Evolutionary conservation across 2,113 vertebrate genomes (phyloP), one percentile per base, ranked within the genome.

Genomic region (Mus pahari): DNA sequence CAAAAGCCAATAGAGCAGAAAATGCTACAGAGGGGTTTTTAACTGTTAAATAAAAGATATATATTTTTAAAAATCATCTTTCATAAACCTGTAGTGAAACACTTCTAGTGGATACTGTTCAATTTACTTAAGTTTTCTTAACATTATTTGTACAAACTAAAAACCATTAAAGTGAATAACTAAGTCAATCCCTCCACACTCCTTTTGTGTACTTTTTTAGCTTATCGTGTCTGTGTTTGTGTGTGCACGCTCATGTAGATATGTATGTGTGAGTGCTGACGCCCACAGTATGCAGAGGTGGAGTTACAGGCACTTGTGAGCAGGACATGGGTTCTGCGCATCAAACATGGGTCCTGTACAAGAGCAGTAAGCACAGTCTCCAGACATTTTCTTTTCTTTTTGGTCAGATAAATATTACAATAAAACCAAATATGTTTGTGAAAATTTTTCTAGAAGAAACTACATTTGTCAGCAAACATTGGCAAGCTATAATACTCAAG

Each of bases 101-200:
- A 92, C 82, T 78, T 91, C 79, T 86, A 82, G 10, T n/a, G 42
- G 14, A 64, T 79, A 70, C 89, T 86, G 45, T 17, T 90, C 28
- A 94, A 86, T 82, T 94, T 90, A 90, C 75, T 95, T 66, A 81
- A 58, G 14, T 88, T 95, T 89, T 79, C 42, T 92, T 53, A 91
- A 91, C 62, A 55, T 36, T 93, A 82, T 94, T 92, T 95, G 50
- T n/a, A 71, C 3, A 96, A 74, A 96, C 70, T 75, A 55, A 71
- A 95, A 94, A 53, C 48, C 90, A 90, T 89, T 96, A 83, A 96
- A 95, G 87, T 58, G 95, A 96, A 96, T 50, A 86, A 62, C 60
- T 91, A 92, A 93, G 93, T 17, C 50, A 79, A 55, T 55, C 77
- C 9, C 48, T 36, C 17, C 17, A 31, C 50, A 48, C 88, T 77